Evolutionary conservation across 2,113 vertebrate species (phyloP), one percentile per base, ranked within the genome.

Genomic region (Salvelinus namaycush): DNA sequence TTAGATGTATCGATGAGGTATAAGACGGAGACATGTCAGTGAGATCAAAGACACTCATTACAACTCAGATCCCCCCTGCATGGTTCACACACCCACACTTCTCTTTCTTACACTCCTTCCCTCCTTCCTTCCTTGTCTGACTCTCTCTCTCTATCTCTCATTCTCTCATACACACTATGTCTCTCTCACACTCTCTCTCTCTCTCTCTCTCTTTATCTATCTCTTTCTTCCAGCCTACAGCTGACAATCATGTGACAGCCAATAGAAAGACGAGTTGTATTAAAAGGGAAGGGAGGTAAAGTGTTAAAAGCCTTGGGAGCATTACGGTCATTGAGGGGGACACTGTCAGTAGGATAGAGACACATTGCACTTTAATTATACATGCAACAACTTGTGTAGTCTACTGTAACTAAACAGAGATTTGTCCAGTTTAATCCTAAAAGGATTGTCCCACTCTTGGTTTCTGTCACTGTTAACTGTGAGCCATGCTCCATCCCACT

Each of bases 181-280:
- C 6, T n/a, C 22, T 14, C 64, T 34, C 34, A 34, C 34, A 8
- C 34, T 18, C 13, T 27, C 64, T 66, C 8, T 65, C 39, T 49
- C 12, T 71, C n/a, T 26, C 26, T 26, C 26, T 26, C 26, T 26
- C 26, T n/a, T 54, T 54, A 54, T 54, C 71, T 34, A 16, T 73
- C 18, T 34, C 57, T 64, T 11, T 22, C 54, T 22, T 13, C 64
- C 64, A 66, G 64, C 73, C 72, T 78, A 75, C 49, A 78, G 49
- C 73, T 78, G 69, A 59, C 73, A 76, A 75, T 82, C 74, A 39
- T 31, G 70, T 74, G 27, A 79, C 70, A 27, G 65, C 14, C 24
- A 14, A 48, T n/a, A 62, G 54, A 14, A 62, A 29, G 71, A 68
- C 34, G 49, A 27, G 31, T 57, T 57, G 1, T 12, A 44, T 54